Evolutionary conservation across 2,888 invertebrate genomes (phyloP).

Genomic region (Eilema depressum): DNA sequence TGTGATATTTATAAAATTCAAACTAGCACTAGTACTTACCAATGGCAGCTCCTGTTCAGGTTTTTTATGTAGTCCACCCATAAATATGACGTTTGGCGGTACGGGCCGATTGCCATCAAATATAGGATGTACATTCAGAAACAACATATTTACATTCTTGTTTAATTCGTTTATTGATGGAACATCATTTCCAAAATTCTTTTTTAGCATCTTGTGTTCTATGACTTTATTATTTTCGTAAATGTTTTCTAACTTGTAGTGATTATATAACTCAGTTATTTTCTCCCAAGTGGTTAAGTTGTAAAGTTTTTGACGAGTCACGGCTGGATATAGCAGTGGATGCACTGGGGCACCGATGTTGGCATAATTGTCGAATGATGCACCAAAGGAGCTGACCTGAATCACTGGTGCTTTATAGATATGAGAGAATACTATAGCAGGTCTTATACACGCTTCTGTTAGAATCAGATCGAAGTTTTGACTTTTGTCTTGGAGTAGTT

Average conservation of each 20-base stretch:
- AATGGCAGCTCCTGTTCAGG: slow-evolving; percentile 46
- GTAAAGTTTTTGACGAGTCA: slow-evolving; percentile 23
- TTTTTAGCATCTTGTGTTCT: slow-evolving; percentile 22
- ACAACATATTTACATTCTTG: slow-evolving; percentile 54
- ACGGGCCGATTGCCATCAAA: slow-evolving; percentile 53
- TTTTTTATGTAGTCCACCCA: slow-evolving; percentile 53
- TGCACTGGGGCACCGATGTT: slow-evolving; percentile 56
- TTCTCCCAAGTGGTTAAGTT: slow-evolving; percentile 43
- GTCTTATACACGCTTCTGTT: slow-evolving; percentile 52
- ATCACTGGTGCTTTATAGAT: slow-evolving; percentile 62
- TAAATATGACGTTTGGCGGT: slow-evolving; percentile 53
- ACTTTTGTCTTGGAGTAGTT: slow-evolving; percentile 19
- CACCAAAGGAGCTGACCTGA: slow-evolving; percentile 59
- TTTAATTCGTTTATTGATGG: slow-evolving; percentile 44
- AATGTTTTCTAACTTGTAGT: slow-evolving; percentile 11
- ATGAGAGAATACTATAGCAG: slow-evolving; percentile 53
- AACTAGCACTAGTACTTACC: slow-evolving; percentile 35
- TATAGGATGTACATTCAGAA: slow-evolving; percentile 54
- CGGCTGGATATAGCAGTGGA: slow-evolving; percentile 53
- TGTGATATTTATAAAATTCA: no score
- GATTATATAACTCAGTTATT: slow-evolving; percentile 24
- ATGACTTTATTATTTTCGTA: neutral
- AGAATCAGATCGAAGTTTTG: slow-evolving; percentile 55
- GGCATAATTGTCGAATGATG: slow-evolving; percentile 36
- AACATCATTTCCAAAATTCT: slow-evolving; percentile 36